Evolutionary conservation across 2,113 vertebrate species (phyloP).

Genomic region (Ammodytes dubius): DNA sequence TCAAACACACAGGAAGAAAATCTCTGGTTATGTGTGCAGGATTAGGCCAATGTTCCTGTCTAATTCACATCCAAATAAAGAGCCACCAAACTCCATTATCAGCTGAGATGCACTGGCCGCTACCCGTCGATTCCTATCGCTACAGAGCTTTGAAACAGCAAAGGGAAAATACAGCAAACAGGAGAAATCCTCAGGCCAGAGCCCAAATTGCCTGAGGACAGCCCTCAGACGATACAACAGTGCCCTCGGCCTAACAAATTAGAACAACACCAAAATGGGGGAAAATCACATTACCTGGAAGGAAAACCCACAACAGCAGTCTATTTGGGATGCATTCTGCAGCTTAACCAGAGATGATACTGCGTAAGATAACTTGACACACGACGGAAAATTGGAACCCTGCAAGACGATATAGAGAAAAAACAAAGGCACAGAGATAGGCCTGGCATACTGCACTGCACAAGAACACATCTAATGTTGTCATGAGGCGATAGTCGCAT

Average conservation of each 20-base stretch:
- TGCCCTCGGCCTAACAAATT: conserved; percentile 63
- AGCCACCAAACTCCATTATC: conserved; percentile 1
- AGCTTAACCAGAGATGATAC: conserved; percentile 36
- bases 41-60: conserved; percentile 11
- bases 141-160: conserved; percentile 24
- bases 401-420: conserved; percentile 8
- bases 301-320: conserved; percentile 39
- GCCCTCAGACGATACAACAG: conserved; percentile 60
- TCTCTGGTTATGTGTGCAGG: not conserved
- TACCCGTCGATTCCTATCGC: not conserved
- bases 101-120: not conserved
- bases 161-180: conserved; percentile 33
- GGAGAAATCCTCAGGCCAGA: conserved; percentile 47
- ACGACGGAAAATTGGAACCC: conserved; percentile 31
- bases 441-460: not conserved
- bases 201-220: conserved; percentile 67
- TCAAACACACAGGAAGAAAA: conserved; percentile 7
- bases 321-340: not conserved
- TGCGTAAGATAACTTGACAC: conserved; percentile 38
- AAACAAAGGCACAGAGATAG: conserved; percentile 2
- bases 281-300: conserved; percentile 41
- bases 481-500: not conserved
- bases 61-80: conserved; percentile 39
- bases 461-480: conserved; percentile 5
- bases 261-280: conserved; percentile 30